A percentile compares a stretch with the other conserved stretches of the same genome.
Conservation (phyloP, 1,140 invertebrate genomes). For the Bombus affinis region DNA sequence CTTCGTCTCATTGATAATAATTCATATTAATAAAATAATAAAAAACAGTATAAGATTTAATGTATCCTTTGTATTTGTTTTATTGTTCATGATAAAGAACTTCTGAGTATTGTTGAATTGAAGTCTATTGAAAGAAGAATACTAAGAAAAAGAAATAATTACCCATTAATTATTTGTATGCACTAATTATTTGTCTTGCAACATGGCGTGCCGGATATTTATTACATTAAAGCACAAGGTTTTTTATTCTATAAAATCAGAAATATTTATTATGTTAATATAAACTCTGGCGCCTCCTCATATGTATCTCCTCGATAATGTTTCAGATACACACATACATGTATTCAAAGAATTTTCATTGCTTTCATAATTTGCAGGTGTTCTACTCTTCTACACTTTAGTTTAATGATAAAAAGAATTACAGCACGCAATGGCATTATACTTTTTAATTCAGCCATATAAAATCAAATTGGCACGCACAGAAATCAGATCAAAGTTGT, state of each 20-base stretch:
- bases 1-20: too few species aligned
- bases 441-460: slow-evolving; percentile 19
- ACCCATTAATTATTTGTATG: too few species aligned
- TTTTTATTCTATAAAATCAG: neutral
- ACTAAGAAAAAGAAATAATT: too few species aligned
- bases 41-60: too few species aligned
- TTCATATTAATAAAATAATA: too few species aligned
- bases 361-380: neutral
- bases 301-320: neutral
- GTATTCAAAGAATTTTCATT: neutral
- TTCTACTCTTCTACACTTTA: neutral
- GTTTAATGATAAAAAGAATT: neutral
- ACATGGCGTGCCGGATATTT: neutral
- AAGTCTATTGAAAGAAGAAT: too few species aligned
- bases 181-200: too few species aligned
- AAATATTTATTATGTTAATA: neutral
- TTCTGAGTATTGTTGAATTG: too few species aligned
- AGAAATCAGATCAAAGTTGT: neutral
- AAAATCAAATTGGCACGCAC: neutral
- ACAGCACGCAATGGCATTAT: neutral
- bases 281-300: neutral
- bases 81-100: too few species aligned
- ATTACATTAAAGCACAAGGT: neutral
- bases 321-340: neutral
- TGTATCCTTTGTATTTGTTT: too few species aligned